phyloP scores from a whole-genome alignment of 2,888 invertebrate species.

The Amiota minor region DNA sequence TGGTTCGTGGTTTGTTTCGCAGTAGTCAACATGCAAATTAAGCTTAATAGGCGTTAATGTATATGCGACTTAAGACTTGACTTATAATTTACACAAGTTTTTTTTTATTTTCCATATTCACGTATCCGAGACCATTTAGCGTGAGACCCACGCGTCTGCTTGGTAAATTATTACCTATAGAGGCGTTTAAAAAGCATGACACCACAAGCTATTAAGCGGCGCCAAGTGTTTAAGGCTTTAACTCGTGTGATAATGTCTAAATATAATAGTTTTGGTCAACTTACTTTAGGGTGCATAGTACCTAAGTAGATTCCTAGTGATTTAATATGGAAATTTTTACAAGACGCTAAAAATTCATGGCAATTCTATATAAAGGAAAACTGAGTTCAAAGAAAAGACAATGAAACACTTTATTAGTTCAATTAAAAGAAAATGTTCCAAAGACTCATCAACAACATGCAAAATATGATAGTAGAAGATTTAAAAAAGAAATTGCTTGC shows the following conservation, averaged over 20 bases:
- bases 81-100: constrained; percentile 18
- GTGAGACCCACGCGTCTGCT: constrained; percentile 53
- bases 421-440: constrained; percentile 53
- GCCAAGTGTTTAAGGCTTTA: constrained; percentile 44
- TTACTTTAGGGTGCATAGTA: background rate
- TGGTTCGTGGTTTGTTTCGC: background rate
- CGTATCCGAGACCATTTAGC: background rate
- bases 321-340: background rate
- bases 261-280: too few species aligned
- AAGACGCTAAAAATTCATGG: too few species aligned
- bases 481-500: constrained; percentile 53
- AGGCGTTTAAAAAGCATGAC: constrained; percentile 46
- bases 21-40: constrained; percentile 50
- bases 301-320: background rate
- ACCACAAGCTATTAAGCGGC: constrained; percentile 42
- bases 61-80: constrained; percentile 31
- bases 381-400: background rate
- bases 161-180: constrained; percentile 46
- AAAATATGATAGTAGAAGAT: background rate
- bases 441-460: background rate
- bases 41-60: constrained; percentile 60
- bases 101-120: constrained; percentile 10
- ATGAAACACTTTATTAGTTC: constrained; percentile 61
- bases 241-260: background rate
- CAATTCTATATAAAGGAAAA: background rate